A percentile compares a stretch with the other conserved stretches of the same genome.
These are phyloP conservation scores for Ceyx melanurus DNA, from an alignment of 2,113 vertebrate species.

Conservation along the genomic window DNA sequence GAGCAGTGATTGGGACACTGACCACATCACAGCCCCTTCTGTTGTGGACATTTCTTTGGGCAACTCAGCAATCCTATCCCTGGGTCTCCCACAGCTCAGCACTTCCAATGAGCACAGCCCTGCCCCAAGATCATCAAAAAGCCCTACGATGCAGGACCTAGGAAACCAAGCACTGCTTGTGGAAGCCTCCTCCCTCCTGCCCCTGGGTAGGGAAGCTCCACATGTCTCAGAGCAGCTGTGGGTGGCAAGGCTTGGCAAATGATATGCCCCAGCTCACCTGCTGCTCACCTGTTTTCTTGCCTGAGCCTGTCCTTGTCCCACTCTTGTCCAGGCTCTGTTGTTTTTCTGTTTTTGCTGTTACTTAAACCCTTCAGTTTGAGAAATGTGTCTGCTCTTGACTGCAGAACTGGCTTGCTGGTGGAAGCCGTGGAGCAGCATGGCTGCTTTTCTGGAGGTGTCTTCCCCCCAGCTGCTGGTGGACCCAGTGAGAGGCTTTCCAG, in stretches of 20 bases:
- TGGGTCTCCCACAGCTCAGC: neutral
- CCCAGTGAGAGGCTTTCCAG: neutral
- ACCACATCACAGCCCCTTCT: neutral
- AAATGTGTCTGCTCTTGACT: neutral
- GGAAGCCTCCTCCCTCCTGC: neutral
- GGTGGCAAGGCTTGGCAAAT: neutral
- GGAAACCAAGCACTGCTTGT: neutral
- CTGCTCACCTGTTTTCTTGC: neutral
- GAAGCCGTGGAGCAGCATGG: neutral
- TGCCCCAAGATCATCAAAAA: neutral
- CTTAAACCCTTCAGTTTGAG: slow-evolving; percentile 4
- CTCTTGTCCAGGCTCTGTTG: neutral
- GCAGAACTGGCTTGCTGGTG: neutral
- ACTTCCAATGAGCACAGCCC: neutral
- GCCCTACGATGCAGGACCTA: neutral
- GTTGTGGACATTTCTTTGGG: neutral
- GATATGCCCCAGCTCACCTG: slow-evolving; percentile 41
- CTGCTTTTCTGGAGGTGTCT: neutral
- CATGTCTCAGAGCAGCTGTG: accelerated
- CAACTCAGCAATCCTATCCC: neutral
- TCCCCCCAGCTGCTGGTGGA: neutral
- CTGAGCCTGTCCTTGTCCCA: neutral
- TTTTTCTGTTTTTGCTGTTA: neutral
- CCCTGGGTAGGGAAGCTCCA: neutral
- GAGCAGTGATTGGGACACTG: neutral